phyloP scores from a whole-genome alignment of 2,888 invertebrate genomes.

The Eupsilia transversa region DNA sequence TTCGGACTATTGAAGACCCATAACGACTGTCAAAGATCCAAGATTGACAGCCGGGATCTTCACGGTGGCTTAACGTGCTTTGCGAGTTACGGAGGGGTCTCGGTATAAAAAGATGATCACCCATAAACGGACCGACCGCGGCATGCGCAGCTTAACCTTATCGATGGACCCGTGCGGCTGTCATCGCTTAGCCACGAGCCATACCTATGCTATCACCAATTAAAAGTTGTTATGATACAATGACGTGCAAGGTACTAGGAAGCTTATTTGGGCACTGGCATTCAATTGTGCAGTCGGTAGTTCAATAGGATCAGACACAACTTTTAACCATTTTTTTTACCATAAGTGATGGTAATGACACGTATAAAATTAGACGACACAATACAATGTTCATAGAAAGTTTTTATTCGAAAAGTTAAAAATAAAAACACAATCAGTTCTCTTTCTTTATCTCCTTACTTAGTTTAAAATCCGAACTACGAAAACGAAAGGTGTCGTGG shows the following conservation, averaged over 20 bases:
- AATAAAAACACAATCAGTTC: slow-evolving; percentile 30
- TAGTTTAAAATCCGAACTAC: not conserved
- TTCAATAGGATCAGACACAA: not conserved
- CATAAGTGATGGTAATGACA: not conserved
- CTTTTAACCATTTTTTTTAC: not conserved
- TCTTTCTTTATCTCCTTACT: not conserved
- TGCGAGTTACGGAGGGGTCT: too few species aligned
- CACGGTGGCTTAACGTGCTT: not conserved
- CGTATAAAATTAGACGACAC: not conserved
- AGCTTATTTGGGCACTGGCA: not conserved
- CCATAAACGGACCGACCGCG: not conserved
- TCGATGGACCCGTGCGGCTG: too few species aligned
- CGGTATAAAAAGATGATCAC: not conserved
- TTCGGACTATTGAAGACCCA: not conserved
- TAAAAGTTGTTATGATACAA: not conserved
- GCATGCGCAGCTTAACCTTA: not conserved
- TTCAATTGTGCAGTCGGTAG: not conserved
- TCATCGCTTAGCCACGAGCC: not conserved
- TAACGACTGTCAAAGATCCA: not conserved
- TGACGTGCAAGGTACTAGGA: not conserved
- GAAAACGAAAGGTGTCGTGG: too few species aligned
- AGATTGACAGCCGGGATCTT: not conserved
- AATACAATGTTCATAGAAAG: not conserved
- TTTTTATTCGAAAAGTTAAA: slow-evolving; percentile 24
- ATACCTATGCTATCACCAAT: not conserved